Evolutionary conservation across 2,888 invertebrate species (phyloP).

Genomic region (Brachypalpus laphriformis): DNA sequence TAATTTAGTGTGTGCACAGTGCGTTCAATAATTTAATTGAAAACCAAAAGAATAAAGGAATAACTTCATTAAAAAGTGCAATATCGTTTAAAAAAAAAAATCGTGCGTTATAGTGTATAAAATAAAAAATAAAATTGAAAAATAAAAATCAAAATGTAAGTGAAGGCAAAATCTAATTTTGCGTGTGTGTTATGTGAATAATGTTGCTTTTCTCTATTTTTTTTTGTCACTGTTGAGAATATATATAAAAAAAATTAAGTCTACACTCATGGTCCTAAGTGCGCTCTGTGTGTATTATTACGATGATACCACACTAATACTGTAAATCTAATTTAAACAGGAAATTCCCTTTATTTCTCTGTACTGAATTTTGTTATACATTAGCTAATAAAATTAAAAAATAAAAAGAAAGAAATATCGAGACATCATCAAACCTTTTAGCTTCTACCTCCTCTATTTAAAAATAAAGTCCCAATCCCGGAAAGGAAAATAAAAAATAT

Average conservation of each 20-base stretch:
- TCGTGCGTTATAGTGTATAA: constrained; percentile 28
- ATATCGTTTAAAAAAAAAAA: constrained; percentile 36
- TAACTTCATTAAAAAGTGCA: constrained; percentile 33
- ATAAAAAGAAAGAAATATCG: neutral
- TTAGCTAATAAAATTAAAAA: neutral
- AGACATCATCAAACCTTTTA: constrained; percentile 24
- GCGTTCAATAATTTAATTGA: constrained; percentile 4
- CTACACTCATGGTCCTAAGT: constrained; percentile 38
- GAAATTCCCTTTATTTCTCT: constrained; percentile 14
- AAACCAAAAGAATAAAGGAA: constrained; percentile 29
- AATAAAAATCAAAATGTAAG: constrained; percentile 59
- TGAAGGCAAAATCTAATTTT: constrained; percentile 35
- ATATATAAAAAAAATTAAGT: constrained; percentile 10
- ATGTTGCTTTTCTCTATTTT: constrained; percentile 37
- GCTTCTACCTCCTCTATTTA: constrained; percentile 11
- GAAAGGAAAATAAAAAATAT: neutral
- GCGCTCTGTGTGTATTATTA: constrained; percentile 34
- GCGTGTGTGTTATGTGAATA: constrained; percentile 55
- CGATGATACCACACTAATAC: constrained; percentile 24
- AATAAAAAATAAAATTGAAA: neutral
- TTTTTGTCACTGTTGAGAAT: constrained; percentile 21
- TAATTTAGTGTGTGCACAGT: constrained; percentile 29
- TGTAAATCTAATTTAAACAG: constrained; percentile 43
- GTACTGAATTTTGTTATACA: neutral
- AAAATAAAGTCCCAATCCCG: neutral